Conservation (phyloP, 2,888 invertebrate species). For the Villa cingulata region DNA sequence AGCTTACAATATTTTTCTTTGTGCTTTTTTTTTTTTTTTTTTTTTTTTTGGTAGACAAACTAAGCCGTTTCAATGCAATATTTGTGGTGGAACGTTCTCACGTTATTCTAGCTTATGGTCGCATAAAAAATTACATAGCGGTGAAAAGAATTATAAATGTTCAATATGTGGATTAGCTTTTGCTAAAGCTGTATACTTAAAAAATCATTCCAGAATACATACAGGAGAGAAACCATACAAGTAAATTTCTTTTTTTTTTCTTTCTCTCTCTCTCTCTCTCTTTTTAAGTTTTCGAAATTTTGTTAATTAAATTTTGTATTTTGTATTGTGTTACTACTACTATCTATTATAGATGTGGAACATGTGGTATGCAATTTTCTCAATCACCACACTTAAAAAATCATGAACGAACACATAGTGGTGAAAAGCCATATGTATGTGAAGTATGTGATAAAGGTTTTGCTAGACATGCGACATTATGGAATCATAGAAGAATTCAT, state of each 20-base stretch:
- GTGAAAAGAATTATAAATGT: conserved; percentile 72
- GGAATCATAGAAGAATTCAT: conserved; percentile 80
- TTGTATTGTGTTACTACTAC: no score
- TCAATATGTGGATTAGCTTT: conserved; percentile 77
- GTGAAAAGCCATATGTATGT: conserved; percentile 77
- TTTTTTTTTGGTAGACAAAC: conserved; percentile 38
- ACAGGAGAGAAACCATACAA: conserved; percentile 75
- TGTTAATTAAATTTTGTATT: no score
- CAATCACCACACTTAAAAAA: conserved; percentile 80
- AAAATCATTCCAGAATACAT: conserved; percentile 77
- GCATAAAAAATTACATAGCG: conserved; percentile 75
- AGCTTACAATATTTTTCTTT: no score
- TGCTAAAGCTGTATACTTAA: conserved; percentile 80
- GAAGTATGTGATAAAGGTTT: conserved; percentile 82
- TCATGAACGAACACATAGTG: conserved; percentile 77
- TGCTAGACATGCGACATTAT: conserved; percentile 73
- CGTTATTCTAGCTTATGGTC: conserved; percentile 81
- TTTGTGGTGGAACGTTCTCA: conserved; percentile 70
- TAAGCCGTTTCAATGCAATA: conserved; percentile 79
- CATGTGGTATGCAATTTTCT: conserved; percentile 83
- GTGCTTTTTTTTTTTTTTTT: no score
- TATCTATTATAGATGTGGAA: conserved; percentile 49
- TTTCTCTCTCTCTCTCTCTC: no score
- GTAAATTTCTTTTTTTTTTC: conserved; percentile 36
- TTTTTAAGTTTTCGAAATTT: no score